Conservation (phyloP, 1,140 invertebrate species). For the Charaxes varanes region DNA sequence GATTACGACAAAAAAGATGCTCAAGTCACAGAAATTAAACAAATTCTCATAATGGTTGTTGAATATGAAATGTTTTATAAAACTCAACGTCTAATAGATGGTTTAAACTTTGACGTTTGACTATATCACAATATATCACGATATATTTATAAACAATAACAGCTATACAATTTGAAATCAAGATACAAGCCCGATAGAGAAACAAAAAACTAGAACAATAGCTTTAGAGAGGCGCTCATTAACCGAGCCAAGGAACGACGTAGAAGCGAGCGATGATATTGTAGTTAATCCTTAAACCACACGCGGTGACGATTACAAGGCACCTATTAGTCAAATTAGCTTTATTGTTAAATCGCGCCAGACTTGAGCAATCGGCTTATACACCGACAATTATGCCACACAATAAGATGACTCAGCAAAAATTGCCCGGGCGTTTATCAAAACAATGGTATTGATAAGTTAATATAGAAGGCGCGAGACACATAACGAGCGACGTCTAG, state of each 20-base stretch:
- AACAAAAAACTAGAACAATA: slow-evolving; percentile 61
- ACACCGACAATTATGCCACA: slow-evolving; percentile 60
- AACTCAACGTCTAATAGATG: no score
- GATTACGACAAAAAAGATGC: slow-evolving; percentile 1
- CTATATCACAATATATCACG: slow-evolving; percentile 4
- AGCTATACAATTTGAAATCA: slow-evolving; percentile 26
- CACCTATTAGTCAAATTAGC: slow-evolving; percentile 73
- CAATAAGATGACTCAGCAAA: slow-evolving; percentile 68
- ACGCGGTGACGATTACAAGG: slow-evolving; percentile 69
- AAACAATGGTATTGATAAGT: slow-evolving; percentile 73
- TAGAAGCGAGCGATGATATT: slow-evolving; percentile 39
- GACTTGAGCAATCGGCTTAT: slow-evolving; percentile 62
- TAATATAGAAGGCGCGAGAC: slow-evolving; percentile 64
- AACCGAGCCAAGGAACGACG: slow-evolving; percentile 33
- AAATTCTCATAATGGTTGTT: slow-evolving; percentile 1
- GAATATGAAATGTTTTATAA: neutral
- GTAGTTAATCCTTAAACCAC: slow-evolving; percentile 65
- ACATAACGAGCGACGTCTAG: slow-evolving; percentile 26
- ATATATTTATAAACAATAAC: slow-evolving; percentile 20
- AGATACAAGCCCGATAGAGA: slow-evolving; percentile 22
- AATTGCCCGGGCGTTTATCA: slow-evolving; percentile 66
- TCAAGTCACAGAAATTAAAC: no score
- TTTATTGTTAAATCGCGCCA: slow-evolving; percentile 60
- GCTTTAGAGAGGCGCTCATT: slow-evolving; percentile 50
- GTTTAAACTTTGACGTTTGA: no score